Evolutionary conservation across 2,888 invertebrate species (phyloP).

Genomic region (Brachyptera risi): DNA sequence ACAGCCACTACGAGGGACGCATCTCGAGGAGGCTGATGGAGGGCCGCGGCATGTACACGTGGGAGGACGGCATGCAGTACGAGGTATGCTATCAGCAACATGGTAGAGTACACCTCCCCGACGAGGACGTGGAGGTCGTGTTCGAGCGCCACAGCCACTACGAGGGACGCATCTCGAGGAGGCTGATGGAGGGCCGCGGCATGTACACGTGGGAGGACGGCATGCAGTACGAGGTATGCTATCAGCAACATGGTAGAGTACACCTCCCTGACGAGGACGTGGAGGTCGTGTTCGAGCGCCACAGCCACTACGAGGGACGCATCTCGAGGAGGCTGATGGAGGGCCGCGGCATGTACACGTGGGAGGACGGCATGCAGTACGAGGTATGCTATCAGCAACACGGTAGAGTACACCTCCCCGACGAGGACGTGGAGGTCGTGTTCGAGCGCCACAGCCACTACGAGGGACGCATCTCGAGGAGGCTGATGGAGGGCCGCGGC

Average conservation of each 20-base stretch:
- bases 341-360: slow-evolving; percentile 23
- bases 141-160: slow-evolving; percentile 23
- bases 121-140: slow-evolving; percentile 16
- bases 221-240: slow-evolving; percentile 23
- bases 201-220: slow-evolving; percentile 26
- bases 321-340: slow-evolving; percentile 26
- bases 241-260: too few relatives aligned
- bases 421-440: slow-evolving; percentile 16
- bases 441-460: slow-evolving; percentile 23
- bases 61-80: slow-evolving; percentile 27
- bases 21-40: slow-evolving; percentile 26
- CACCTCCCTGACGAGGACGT: too few relatives aligned
- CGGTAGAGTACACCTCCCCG: too few relatives aligned
- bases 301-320: slow-evolving; percentile 25
- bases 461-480: slow-evolving; percentile 26
- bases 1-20: slow-evolving; percentile 25
- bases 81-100: slow-evolving; percentile 22
- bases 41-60: slow-evolving; percentile 23
- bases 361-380: slow-evolving; percentile 27
- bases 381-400: slow-evolving; percentile 22
- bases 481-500: slow-evolving; percentile 25
- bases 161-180: slow-evolving; percentile 26
- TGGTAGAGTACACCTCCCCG: too few relatives aligned
- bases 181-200: slow-evolving; percentile 25
- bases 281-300: slow-evolving; percentile 17